A percentile compares a stretch with the other conserved stretches of the same genome.
These are phyloP conservation scores for Montipora sp. DNA, from an alignment of 64 coral and sea anemone genomes.

Conservation along the genomic window DNA sequence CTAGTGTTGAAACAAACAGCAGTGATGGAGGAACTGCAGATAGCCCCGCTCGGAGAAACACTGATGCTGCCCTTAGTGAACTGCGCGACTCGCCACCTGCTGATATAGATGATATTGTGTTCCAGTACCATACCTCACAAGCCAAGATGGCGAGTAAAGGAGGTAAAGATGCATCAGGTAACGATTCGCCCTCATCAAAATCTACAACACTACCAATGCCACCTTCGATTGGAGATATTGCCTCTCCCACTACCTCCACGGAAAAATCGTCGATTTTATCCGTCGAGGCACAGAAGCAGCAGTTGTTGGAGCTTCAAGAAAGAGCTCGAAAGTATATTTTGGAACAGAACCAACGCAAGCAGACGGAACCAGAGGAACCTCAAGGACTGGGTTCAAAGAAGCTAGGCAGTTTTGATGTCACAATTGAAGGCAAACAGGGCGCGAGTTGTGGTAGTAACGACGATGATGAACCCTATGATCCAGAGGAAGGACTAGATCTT, in stretches of 20 bases:
- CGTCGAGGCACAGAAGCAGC: conserved; percentile 64
- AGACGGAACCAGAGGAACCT: not conserved
- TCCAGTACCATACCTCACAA: conserved; percentile 86
- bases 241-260: not conserved
- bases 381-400: not conserved
- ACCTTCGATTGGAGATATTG: conserved; percentile 23
- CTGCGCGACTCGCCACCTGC: conserved; percentile 85
- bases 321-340: conserved; percentile 73
- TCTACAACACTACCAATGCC: conserved; percentile 57
- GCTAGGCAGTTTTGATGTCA: not conserved
- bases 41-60: not conserved
- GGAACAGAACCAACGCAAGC: conserved; percentile 23
- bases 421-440: not conserved
- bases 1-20: conserved; percentile 46
- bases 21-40: conserved; percentile 54
- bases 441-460: not conserved
- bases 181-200: conserved; percentile 50
- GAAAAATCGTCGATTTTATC: conserved; percentile 37
- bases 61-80: conserved; percentile 16
- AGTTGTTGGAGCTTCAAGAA: conserved; percentile 73
- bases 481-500: conserved; percentile 90
- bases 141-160: conserved; percentile 43
- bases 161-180: conserved; percentile 11
- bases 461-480: conserved; percentile 94
- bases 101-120: conserved; percentile 98